phyloP scores from a whole-genome alignment of 2,113 vertebrate genomes.

The Eulemur macaco region DNA sequence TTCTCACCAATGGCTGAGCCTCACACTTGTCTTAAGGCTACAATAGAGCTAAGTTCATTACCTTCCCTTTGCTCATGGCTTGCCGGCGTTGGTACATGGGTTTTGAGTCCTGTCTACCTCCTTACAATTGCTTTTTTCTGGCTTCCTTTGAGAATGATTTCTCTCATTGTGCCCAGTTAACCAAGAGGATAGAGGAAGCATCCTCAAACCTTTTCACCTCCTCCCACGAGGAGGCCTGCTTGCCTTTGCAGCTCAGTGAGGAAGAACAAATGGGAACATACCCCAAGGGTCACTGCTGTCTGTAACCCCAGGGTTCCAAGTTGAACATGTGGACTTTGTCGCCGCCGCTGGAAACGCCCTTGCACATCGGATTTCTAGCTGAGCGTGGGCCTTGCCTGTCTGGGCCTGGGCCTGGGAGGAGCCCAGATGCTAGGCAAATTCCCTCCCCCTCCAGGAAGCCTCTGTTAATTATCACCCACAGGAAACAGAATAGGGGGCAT shows the following conservation, averaged over 20 bases:
- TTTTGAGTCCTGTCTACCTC: not conserved
- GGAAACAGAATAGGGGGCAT: slow-evolving; percentile 57
- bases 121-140: not conserved
- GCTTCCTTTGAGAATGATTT: not conserved
- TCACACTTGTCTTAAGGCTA: not conserved
- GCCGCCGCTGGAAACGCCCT: not conserved
- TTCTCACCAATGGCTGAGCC: not conserved
- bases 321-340: not conserved
- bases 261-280: not conserved
- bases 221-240: not conserved
- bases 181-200: not conserved
- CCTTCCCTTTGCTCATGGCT: not conserved
- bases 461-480: slow-evolving; percentile 53
- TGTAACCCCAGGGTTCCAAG: not conserved
- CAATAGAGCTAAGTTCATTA: not conserved
- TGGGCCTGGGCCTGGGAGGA: not conserved
- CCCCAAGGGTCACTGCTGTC: not conserved
- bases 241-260: not conserved
- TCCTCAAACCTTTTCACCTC: not conserved
- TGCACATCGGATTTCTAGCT: not conserved
- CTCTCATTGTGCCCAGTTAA: not conserved
- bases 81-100: not conserved
- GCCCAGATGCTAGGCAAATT: not conserved
- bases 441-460: slow-evolving; percentile 21
- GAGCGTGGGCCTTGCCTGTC: not conserved